These are phyloP conservation scores for Ganaspis sp. DNA, from an alignment of 1,140 invertebrate genomes.

Conservation along the genomic window DNA sequence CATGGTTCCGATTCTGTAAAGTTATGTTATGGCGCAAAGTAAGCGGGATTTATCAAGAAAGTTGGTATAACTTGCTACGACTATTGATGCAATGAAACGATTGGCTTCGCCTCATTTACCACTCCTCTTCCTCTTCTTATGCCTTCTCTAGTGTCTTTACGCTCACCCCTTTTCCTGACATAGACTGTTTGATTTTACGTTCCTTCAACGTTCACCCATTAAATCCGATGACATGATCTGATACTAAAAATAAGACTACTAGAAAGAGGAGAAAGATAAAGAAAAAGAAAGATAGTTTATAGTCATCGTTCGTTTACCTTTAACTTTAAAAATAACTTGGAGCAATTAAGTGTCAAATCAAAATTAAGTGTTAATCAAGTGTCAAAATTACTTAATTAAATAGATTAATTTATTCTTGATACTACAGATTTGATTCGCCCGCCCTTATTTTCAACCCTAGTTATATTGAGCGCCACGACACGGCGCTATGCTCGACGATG, in stretches of 20 bases:
- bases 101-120: slow-evolving; percentile 74
- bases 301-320: no score
- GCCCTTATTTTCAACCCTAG: no score
- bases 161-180: slow-evolving; percentile 46
- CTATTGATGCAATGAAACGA: slow-evolving; percentile 77
- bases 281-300: no score
- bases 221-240: neutral
- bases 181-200: slow-evolving; percentile 13
- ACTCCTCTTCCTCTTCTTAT: slow-evolving; percentile 43
- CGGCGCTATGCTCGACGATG: no score
- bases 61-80: slow-evolving; percentile 75
- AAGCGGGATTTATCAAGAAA: slow-evolving; percentile 77
- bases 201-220: neutral
- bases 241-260: neutral
- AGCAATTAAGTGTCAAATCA: no score
- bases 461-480: no score
- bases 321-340: no score
- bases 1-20: slow-evolving; percentile 75
- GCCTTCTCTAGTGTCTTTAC: slow-evolving; percentile 37
- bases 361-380: no score
- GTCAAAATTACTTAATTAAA: no score
- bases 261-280: neutral
- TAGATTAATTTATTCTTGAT: no score
- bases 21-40: slow-evolving; percentile 77
- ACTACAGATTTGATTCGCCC: no score